Base-by-base conservation (phyloP, 2,113 vertebrate genomes). In the Cathartes aura region DNA sequence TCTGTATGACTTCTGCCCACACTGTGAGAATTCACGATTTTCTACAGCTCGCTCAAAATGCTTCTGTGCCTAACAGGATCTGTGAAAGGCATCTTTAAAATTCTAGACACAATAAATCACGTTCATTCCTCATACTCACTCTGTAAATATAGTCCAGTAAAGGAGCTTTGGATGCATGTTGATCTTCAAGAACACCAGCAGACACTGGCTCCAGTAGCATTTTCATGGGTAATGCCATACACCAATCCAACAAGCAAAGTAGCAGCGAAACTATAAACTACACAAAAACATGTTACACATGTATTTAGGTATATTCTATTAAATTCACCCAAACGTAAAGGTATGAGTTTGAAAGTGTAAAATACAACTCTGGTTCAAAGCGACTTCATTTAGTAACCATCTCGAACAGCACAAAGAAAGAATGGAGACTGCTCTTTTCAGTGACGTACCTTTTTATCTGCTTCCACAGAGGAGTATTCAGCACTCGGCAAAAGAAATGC, bases 241-340 rank as follows among this genome's bases (percentile, higher is more conserved):
- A 99, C 99, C 99, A 99, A 94, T 99, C 99, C 99, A 99, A 97
- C 89, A 99, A 96, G 93, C 99, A 99, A 62, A 99, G 99, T 43
- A 99, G 98, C 95, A 99, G 96, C 2, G 99, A 99, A 83, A 99
- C 99, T 94, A 99, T 99, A 92, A 99, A 98, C 99, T 99, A 94
- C 94, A 80, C 68, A 74, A 67, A 95, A 96, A 67, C 18, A 66
- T 0, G 3, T 8, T 50, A 15, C 42, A 23, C 1, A 1, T 38
- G 7, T 7, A 42, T 48, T 95, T 2, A 50, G 12, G 34, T 17
- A 22, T 12, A 6, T 15, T 27, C 67, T 23, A 12, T 4, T 29
- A n/a, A 58, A 72, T 21, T 12, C 59, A 68, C 6, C 9, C 58
- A 22, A 26, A 52, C 26, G n/a, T 55, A 15, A 38, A 59, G 34